Evolutionary conservation across 2,797 vertebrate genomes (phyloP).

Genomic region (Kryptopterus vitreolus): DNA sequence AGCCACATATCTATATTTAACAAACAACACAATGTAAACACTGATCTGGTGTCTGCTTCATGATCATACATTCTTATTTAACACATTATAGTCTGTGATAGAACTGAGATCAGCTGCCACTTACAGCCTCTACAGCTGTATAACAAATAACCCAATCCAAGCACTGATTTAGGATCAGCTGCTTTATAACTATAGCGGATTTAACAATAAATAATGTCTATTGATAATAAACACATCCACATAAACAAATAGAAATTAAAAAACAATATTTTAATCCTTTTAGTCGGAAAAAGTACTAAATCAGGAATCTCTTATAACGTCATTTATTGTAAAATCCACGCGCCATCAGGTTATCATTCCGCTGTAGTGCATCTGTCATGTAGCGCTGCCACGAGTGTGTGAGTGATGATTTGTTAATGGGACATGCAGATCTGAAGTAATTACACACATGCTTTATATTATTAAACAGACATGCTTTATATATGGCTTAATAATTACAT

Average conservation of each 20-base stretch:
- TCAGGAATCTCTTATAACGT: neutral
- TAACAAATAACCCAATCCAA: no score
- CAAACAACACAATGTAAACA: neutral
- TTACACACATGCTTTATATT: neutral
- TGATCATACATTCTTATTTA: neutral
- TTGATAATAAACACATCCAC: no score
- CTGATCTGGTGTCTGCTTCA: neutral
- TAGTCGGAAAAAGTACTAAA: neutral
- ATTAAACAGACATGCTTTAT: neutral
- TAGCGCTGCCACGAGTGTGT: neutral
- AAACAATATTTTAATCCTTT: neutral
- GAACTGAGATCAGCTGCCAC: no score
- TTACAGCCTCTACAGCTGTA: no score
- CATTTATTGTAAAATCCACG: neutral
- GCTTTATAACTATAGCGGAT: no score
- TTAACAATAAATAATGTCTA: no score
- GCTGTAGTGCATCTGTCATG: neutral
- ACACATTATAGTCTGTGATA: no score
- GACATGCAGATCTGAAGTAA: neutral
- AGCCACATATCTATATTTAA: no score
- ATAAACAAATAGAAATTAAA: neutral
- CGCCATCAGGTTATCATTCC: neutral
- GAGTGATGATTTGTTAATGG: neutral
- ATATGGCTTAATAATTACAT: neutral
- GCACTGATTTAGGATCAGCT: no score